Conservation (phyloP, 2,888 invertebrate species). For the Diploptera punctata region DNA sequence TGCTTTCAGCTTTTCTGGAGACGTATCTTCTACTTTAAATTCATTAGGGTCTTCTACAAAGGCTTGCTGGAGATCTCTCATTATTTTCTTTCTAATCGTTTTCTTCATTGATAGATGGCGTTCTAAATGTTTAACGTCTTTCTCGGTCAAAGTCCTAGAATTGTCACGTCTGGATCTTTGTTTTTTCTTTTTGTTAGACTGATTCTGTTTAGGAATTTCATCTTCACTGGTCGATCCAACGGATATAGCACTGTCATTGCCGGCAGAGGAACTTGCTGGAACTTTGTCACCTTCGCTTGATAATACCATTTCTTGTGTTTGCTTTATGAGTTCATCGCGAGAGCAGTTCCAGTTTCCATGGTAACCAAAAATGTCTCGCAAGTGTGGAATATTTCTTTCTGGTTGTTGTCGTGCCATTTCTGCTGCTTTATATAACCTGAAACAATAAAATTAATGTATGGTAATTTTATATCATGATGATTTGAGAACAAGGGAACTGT, state of each 20-base stretch:
- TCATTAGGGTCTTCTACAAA: constrained; percentile 76
- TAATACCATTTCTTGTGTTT: constrained; percentile 30
- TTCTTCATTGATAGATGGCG: constrained; percentile 87
- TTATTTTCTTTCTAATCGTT: constrained; percentile 84
- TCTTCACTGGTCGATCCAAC: constrained; percentile 56
- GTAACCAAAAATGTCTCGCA: constrained; percentile 75
- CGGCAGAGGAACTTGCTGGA: constrained; percentile 19
- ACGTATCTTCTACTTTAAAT: constrained; percentile 72
- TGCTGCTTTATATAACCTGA: background rate
- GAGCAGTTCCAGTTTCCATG: constrained; percentile 30
- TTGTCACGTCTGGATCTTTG: constrained; percentile 70
- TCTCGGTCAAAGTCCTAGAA: constrained; percentile 67
- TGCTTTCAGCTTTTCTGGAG: constrained; percentile 71
- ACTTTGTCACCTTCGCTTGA: constrained; percentile 24
- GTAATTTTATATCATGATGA: too few species aligned
- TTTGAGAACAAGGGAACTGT: too few species aligned
- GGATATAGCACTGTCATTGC: constrained; percentile 53
- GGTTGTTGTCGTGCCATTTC: constrained; percentile 22
- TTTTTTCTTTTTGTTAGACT: constrained; percentile 62
- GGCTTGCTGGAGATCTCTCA: constrained; percentile 78
- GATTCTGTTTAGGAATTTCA: constrained; percentile 21
- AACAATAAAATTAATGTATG: too few species aligned
- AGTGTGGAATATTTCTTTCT: constrained; percentile 77
- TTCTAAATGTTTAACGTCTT: constrained; percentile 72
- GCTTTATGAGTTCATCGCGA: constrained; percentile 16